Evolutionary conservation across 2,888 invertebrate species (phyloP), one percentile per base, ranked within the genome.

Genomic region (Catotricha subobsoleta): DNA sequence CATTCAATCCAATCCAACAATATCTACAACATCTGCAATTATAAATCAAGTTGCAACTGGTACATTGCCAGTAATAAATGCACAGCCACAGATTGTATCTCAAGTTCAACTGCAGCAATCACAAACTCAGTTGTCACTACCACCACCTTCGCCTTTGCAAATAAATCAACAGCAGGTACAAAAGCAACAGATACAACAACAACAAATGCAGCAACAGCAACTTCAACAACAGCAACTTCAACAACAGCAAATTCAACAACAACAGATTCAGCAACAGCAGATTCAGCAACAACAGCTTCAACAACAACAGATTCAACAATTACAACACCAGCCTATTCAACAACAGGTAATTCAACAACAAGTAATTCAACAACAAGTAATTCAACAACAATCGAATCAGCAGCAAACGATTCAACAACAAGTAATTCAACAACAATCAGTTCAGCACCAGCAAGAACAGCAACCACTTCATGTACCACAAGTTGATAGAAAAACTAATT

Each of bases 361-460:
- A 3, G 42, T 18, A 16, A 37, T 13, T 20, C 42, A 43, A 15
- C 15, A 10, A 12, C 42, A 43, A 16, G 21, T 27, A 20, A 34
- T 33, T 12, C 42, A 39, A 12, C 35, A 20, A 3, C 41, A 40
- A 43, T 44, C 43, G 29, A 43, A 45, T 13, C 29, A 27, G 19
- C 31, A 30, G 23, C 41, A 45, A 25, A 37, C 37, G 23, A 27
- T 31, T 13, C 27, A 30, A 9, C 45, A 45, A 23, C 23, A 40
- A 39, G 20, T 38, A 36, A 21, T 23, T n/a, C 36, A 36, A 23
- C 35, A 35, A n/a, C 33, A 50, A 52, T 30, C 49, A 47, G 43
- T 48, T 2, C 52, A 51, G 2, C 55, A 54, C 35, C 46, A 49
- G 1, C 58, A 49, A 13, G 51, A 55, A 38, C 53, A 57, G 37